A percentile compares a stretch with the other conserved stretches of the same genome.
Evolutionary conservation across 2,113 vertebrate genomes (phyloP).

Genomic region (Epinephelus lanceolatus): DNA sequence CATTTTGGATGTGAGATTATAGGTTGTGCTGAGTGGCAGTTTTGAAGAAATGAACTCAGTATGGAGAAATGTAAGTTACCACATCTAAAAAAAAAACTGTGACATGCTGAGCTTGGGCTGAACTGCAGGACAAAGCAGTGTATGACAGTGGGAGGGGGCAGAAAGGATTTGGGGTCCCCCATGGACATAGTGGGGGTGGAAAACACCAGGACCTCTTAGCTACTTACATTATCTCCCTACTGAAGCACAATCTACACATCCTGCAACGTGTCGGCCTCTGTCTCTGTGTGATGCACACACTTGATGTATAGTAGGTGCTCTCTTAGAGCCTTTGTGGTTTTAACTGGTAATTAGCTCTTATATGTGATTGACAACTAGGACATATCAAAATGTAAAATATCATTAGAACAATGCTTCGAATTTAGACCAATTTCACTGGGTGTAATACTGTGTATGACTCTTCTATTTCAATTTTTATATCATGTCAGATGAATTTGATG

Average conservation of each 20-base stretch:
- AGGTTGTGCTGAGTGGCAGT: no score
- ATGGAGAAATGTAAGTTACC: no score
- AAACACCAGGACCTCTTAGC: not conserved
- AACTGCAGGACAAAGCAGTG: not conserved
- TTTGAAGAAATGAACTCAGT: no score
- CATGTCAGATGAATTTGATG: no score
- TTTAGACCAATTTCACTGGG: no score
- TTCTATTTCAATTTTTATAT: no score
- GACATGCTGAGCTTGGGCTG: not conserved
- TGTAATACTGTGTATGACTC: no score
- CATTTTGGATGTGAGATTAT: no score
- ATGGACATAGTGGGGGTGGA: not conserved
- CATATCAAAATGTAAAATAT: not conserved
- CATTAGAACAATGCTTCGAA: not conserved
- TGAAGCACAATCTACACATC: not conserved
- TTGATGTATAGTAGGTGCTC: not conserved
- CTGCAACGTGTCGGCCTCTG: not conserved
- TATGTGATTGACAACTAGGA: not conserved
- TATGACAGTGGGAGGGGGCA: not conserved
- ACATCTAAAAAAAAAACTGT: no score
- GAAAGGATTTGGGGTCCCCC: not conserved
- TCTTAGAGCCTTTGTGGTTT: not conserved
- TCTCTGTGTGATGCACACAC: not conserved
- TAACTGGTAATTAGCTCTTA: not conserved
- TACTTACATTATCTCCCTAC: slow-evolving; percentile 18